Evolutionary conservation across 1,140 invertebrate genomes (phyloP).

Genomic region (Diprion similis): DNA sequence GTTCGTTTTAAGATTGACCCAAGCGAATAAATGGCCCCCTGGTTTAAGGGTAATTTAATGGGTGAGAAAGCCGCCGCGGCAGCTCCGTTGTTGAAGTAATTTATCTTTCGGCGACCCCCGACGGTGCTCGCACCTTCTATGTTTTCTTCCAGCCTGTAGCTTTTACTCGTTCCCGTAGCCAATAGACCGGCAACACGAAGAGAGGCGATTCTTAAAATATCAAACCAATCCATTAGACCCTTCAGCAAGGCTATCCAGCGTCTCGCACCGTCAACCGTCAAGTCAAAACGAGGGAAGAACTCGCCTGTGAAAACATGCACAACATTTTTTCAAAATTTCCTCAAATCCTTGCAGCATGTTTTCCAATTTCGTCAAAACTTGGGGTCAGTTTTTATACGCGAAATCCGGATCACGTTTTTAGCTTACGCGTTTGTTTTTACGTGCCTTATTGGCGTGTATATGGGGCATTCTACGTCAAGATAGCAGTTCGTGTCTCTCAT

Average conservation of each 20-base stretch:
- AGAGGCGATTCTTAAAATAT: constrained; percentile 5
- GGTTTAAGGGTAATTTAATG: constrained; percentile 5
- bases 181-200: not conserved
- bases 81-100: not conserved
- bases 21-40: not conserved
- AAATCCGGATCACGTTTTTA: too few relatives aligned
- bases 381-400: too few relatives aligned
- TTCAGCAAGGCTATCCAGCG: not conserved
- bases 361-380: too few relatives aligned
- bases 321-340: too few relatives aligned
- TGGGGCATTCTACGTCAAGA: too few relatives aligned
- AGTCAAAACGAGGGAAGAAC: too few relatives aligned
- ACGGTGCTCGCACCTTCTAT: not conserved
- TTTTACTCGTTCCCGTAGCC: not conserved
- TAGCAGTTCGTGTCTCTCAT: too few relatives aligned
- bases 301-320: too few relatives aligned
- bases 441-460: too few relatives aligned
- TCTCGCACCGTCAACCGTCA: too few relatives aligned
- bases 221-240: constrained; percentile 7
- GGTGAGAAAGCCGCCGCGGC: not conserved
- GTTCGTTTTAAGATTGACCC: constrained; percentile 7
- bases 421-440: too few relatives aligned
- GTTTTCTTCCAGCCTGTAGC: not conserved
- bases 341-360: too few relatives aligned
- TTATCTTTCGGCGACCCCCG: not conserved